phyloP scores from a whole-genome alignment of 2,797 vertebrate genomes.

The Enoplosus armatus region DNA sequence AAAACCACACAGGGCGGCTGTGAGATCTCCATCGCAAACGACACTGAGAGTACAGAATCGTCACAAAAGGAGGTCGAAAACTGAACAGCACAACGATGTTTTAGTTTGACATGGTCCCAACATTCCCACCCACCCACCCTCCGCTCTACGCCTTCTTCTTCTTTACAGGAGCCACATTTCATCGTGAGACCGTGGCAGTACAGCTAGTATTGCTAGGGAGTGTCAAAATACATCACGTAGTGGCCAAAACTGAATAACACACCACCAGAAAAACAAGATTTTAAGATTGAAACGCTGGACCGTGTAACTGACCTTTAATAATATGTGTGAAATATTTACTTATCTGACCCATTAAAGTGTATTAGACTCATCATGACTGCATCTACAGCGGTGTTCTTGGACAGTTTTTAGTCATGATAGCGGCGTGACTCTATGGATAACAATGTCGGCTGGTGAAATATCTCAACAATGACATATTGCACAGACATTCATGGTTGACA shows the following conservation, averaged over 20 bases:
- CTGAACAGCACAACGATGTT: constrained; percentile 2
- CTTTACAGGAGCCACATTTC: neutral
- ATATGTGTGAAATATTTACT: neutral
- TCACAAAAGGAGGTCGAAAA: constrained; percentile 21
- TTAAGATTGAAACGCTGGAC: neutral
- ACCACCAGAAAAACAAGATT: neutral
- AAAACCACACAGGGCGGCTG: constrained; percentile 41
- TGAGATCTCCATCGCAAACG: constrained; percentile 44
- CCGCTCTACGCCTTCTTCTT: neutral
- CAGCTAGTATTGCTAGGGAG: neutral
- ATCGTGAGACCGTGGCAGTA: neutral
- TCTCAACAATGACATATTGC: too few species aligned
- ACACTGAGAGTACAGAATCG: constrained; percentile 38
- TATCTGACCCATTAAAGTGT: neutral
- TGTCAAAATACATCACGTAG: neutral
- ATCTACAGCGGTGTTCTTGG: too few species aligned
- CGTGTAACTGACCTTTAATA: neutral
- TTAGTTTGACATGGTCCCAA: neutral
- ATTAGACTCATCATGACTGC: neutral
- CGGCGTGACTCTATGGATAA: too few species aligned
- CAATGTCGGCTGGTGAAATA: neutral
- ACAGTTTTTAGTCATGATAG: too few species aligned
- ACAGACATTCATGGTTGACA: too few species aligned
- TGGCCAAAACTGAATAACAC: neutral
- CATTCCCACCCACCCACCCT: constrained; percentile 14